Evolutionary conservation across 2,113 vertebrate genomes (phyloP), one percentile per base, ranked within the genome.

Genomic region (Protobothrops mucrosquamatus): DNA sequence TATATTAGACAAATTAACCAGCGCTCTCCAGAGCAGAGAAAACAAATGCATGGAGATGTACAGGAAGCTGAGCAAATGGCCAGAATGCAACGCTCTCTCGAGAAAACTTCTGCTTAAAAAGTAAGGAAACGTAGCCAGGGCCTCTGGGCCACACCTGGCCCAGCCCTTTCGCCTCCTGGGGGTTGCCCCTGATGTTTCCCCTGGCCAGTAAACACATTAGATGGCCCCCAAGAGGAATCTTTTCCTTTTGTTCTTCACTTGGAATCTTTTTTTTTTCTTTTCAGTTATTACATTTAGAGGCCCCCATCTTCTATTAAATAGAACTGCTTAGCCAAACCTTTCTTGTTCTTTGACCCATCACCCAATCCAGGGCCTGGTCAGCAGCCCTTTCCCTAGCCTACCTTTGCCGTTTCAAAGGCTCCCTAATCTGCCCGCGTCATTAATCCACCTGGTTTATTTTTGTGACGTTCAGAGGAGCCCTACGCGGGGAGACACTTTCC

Each of bases 31-130:
- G 96, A 99, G 99, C 97, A 98, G 99, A 24, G 99, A 99, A 95
- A 99, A 98, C 96, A 99, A 99, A 94, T 99, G 99, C 93, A 99
- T 99, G 99, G 98, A 98, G 91, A 98, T 99, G 96, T 99, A 99
- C 96, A 98, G 98, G 96, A 98, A 98, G 90, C 98, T 99, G 59
- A 97, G 98, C 93, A 97, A 97, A 95, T 99, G 99, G 99, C 98
- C 99, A 0, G 99, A 99, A 97, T 99, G 99, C 94, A 99, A 99
- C 0, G 98, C 99, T 0, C 97, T 99, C 92, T 98, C 99, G 0
- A 97, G 98, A 94, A 98, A 98, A 92, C 98, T 99, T 93, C 98
- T 99, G 15, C 97, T 99, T 46, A 99, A 98, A 96, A 99, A 99
- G 99, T 99, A 95, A 98, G 99, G 22, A 43, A 43, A 81, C 22